Evolutionary conservation across 2,888 invertebrate genomes (phyloP).

Genomic region (Caenorhabditis becei): DNA sequence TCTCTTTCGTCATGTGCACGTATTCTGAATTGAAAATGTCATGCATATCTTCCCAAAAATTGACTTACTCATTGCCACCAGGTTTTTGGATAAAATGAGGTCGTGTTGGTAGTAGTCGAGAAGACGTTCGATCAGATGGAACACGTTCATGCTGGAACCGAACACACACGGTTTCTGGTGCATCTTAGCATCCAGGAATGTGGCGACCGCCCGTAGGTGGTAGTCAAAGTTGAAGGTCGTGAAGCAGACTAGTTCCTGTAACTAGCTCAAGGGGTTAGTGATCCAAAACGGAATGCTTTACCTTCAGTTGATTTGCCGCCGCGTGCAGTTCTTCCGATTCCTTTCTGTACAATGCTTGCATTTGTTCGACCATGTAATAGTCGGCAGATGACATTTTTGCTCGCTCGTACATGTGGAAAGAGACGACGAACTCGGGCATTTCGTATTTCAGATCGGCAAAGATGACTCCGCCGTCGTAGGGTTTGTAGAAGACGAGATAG

Average conservation of each 20-base stretch:
- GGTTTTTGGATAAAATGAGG: slow-evolving; percentile 37
- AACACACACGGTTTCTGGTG: slow-evolving; percentile 26
- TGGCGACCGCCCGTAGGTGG: slow-evolving; percentile 41
- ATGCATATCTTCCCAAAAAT: neutral
- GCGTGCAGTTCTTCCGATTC: slow-evolving; percentile 35
- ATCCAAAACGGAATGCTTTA: neutral
- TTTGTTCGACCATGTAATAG: slow-evolving; percentile 53
- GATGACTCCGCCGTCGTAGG: slow-evolving; percentile 50
- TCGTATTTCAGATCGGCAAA: slow-evolving; percentile 46
- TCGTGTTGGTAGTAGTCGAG: slow-evolving; percentile 43
- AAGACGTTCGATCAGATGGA: slow-evolving; percentile 36
- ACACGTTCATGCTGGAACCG: slow-evolving; percentile 31
- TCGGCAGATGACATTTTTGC: slow-evolving; percentile 47
- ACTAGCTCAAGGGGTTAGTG: slow-evolving; percentile 23
- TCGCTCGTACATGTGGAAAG: slow-evolving; percentile 49
- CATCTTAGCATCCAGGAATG: slow-evolving; percentile 16
- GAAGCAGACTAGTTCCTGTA: slow-evolving; percentile 51
- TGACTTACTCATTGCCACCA: slow-evolving; percentile 40
- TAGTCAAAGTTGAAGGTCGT: slow-evolving; percentile 56
- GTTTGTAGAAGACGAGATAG: slow-evolving; percentile 51
- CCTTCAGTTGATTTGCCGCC: slow-evolving; percentile 33
- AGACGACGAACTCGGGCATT: slow-evolving; percentile 46
- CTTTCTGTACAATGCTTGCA: slow-evolving; percentile 52
- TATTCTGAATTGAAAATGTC: slow-evolving; percentile 17
- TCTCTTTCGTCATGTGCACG: slow-evolving; percentile 24